A percentile compares a stretch with the other conserved stretches of the same genome.
These are phyloP conservation scores for Herpailurus yagouaroundi DNA, from an alignment of 2,113 vertebrate species.

Conservation along the genomic window DNA sequence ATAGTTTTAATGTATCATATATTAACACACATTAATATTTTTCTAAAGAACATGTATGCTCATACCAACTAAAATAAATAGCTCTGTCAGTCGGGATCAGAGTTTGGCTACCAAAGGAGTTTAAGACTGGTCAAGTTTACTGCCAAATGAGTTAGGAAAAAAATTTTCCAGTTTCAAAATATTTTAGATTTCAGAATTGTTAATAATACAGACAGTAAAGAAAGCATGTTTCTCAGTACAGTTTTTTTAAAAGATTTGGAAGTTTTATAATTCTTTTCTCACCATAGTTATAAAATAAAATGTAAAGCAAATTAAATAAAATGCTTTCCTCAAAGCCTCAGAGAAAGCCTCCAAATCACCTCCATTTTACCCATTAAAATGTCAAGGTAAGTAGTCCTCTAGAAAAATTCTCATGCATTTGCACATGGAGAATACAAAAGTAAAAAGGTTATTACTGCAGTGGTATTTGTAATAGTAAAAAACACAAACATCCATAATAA, in stretches of 20 bases:
- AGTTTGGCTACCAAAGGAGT: neutral
- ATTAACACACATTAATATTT: neutral
- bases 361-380: neutral
- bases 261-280: constrained; percentile 37
- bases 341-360: neutral
- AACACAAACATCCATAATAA: neutral
- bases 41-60: neutral
- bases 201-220: neutral
- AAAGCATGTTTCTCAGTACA: neutral
- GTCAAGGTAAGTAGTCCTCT: neutral
- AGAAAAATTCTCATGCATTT: neutral
- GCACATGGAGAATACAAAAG: neutral
- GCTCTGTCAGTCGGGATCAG: neutral
- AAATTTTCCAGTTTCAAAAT: neutral
- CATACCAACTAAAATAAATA: neutral
- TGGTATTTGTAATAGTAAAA: neutral
- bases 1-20: neutral
- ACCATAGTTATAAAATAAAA: neutral
- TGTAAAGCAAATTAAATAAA: constrained; percentile 11
- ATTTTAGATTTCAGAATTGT: constrained; percentile 24
- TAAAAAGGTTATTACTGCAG: neutral
- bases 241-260: neutral
- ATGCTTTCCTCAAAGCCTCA: neutral
- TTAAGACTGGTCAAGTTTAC: neutral
- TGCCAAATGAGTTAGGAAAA: neutral